Base-by-base conservation (phyloP, 1,140 invertebrate genomes). In the Eriosoma lanigerum region DNA sequence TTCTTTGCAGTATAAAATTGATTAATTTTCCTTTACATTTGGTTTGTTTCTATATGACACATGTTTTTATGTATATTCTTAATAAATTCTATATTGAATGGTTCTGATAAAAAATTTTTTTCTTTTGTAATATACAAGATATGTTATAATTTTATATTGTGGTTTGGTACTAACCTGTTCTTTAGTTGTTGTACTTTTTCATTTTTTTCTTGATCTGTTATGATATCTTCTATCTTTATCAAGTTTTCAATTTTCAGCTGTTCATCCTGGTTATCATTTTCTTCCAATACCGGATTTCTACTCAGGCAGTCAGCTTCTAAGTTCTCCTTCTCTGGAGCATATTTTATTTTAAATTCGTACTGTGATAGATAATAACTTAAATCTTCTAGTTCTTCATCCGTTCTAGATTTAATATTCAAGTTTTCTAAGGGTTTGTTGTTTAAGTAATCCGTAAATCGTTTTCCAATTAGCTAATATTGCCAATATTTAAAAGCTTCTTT, bases 401-500 rank as follows among this genome's bases (percentile, higher is more conserved):
- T n/a, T n/a, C n/a, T n/a, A n/a, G n/a, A n/a, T n/a, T n/a, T n/a
- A n/a, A n/a, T n/a, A n/a, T n/a, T n/a, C n/a, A n/a, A n/a, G n/a
- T n/a, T n/a, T n/a, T n/a, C n/a, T n/a, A n/a, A n/a, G n/a, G n/a
- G n/a, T n/a, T n/a, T n/a, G n/a, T n/a, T n/a, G n/a, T n/a, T n/a
- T n/a, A n/a, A n/a, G n/a, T n/a, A n/a, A n/a, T n/a, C n/a, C n/a
- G n/a, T n/a, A n/a, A n/a, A n/a, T n/a, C n/a, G n/a, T n/a, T n/a
- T n/a, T n/a, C n/a, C n/a, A n/a, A 50, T 9, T 12, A 86, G 80
- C 84, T 83, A 84, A 68, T 85, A 81, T 82, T 86, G 85, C 85
- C 85, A 86, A 81, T 85, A 86, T 83, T 82, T 85, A 38, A 86
- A 44, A 48, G 83, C 83, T 84, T 87, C 85, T 84, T 85, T 86